Evolutionary conservation across 2,888 invertebrate genomes (phyloP), one percentile per base, ranked within the genome.

Genomic region (Tuberolachnus salignus): DNA sequence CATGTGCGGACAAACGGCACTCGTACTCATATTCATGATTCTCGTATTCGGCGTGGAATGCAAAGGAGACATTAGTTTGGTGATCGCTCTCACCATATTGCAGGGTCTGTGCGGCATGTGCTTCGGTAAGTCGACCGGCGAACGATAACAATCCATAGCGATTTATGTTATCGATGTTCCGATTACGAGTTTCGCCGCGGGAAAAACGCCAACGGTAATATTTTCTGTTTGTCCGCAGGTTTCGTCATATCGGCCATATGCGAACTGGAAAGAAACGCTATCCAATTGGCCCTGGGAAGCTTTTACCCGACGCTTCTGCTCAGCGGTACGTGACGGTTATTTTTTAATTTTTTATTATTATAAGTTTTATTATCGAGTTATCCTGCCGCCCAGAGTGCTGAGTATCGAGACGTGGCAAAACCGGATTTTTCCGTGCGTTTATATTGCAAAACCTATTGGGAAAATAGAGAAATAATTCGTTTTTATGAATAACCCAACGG

Each of bases 101-200:
- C 96, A 97, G 87, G 97, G 91, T 85, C 89, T 96, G 55, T 95
- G 96, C 86, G 97, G 97, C 83, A 97, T 97, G 97, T 94, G 95
- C 85, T 95, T 96, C 87, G 97, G 97, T 89, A 84, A 85, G 86
- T 82, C 34, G n/a, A n/a, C n/a, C n/a, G n/a, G n/a, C n/a, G 23
- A 6, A 53, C 19, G 9, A 14, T 16, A 63, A 13, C 1, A 44
- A 61, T 16, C n/a, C n/a, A n/a, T n/a, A n/a, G n/a, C n/a, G n/a
- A n/a, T n/a, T n/a, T n/a, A 14, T 19, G 13, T 19, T 21, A 16
- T 51, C 4, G 1, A n/a, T n/a, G n/a, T n/a, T n/a, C n/a, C n/a
- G n/a, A n/a, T n/a, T n/a, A n/a, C 9, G 9, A 8, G 0, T 16
- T 3, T 8, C 3, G n/a, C 11, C 44, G 0, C 44, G 21, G 9